Base-by-base conservation (phyloP, 2,113 vertebrate genomes). In the Neolamprologus variostigma region DNA sequence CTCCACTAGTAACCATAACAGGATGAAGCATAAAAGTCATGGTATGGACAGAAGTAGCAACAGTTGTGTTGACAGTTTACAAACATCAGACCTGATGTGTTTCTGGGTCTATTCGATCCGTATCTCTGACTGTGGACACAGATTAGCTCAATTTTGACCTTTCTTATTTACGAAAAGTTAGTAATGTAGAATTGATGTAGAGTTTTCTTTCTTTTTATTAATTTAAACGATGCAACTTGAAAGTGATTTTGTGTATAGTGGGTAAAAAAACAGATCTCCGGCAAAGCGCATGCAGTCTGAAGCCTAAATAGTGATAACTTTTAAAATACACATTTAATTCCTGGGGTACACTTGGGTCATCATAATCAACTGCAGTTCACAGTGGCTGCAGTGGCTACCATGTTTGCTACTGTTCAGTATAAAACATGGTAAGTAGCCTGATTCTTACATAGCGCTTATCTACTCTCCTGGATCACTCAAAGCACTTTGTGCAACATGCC, bases 241-340 rank as follows among this genome's bases (percentile, higher is more conserved):
- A 26, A 26, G 68, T 2, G 21, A 17, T 16, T 10, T 73, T 45
- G 23, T 45, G 68, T 17, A 23, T 16, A 71, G 35, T 71, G 8
- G 37, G 40, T 9, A 73, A 73, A 73, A 23, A 45, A 26, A 66
- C 21, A 28, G 13, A 26, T 76, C 9, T 28, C 21, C 14, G 7
- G 14, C 13, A 26, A 16, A 45, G n/a, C 4, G 0, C 66, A 16
- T 73, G 13, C 13, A 26, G 0, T 13, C n/a, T 40, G 0, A 68
- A 37, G 0, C 7, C 35, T 71, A 40, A 40, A 42, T 40, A 40
- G 3, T 0, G 7, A 42, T 42, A 71, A 71, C 12, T 71, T 71
- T 71, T 40, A 37, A 66, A 37, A 66, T 66, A 31, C 42, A 76
- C 23, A 28, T 76, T 76, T 76, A 28, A 76, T 28, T 76, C 71